Conservation (phyloP, 1,140 invertebrate species). For the Cherax destructor region DNA sequence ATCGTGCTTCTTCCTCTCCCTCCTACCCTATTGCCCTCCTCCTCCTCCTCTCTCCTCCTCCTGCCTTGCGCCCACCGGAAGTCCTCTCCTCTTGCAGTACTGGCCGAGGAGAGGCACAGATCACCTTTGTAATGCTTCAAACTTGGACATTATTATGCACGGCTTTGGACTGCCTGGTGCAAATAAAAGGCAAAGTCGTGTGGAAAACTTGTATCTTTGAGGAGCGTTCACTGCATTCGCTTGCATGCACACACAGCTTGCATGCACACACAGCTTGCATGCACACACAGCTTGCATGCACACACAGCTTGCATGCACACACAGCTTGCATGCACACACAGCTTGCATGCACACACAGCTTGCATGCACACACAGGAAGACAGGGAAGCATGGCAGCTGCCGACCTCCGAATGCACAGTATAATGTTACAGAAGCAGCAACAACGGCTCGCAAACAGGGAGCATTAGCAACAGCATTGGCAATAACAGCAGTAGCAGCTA, state of each 20-base stretch:
- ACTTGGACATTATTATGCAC: neutral
- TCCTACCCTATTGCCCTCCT: neutral
- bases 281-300: too few relatives aligned
- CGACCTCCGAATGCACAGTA: slow-evolving; percentile 41
- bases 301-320: too few relatives aligned
- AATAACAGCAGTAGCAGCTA: neutral
- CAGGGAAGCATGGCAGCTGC: slow-evolving; percentile 41
- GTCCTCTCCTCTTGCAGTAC: neutral
- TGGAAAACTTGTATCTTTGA: neutral
- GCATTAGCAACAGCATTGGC: neutral
- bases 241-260: slow-evolving; percentile 52
- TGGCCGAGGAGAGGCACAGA: neutral
- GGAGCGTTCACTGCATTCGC: slow-evolving; percentile 52
- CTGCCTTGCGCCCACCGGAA: too few relatives aligned
- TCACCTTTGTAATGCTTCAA: neutral
- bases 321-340: too few relatives aligned
- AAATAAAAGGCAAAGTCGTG: neutral
- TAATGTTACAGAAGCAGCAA: slow-evolving; percentile 42
- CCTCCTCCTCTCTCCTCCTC: neutral
- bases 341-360: too few relatives aligned
- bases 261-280: too few relatives aligned
- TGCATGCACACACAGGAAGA: slow-evolving; percentile 40
- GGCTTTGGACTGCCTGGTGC: neutral
- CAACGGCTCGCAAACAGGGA: slow-evolving; percentile 18
- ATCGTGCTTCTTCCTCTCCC: slow-evolving; percentile 20